Percentiles rank a stretch among this genome's conserved stretches.
These are phyloP conservation scores for Pristionchus japonicus DNA, from an alignment of 2,888 invertebrate species.

Conservation along the genomic window DNA sequence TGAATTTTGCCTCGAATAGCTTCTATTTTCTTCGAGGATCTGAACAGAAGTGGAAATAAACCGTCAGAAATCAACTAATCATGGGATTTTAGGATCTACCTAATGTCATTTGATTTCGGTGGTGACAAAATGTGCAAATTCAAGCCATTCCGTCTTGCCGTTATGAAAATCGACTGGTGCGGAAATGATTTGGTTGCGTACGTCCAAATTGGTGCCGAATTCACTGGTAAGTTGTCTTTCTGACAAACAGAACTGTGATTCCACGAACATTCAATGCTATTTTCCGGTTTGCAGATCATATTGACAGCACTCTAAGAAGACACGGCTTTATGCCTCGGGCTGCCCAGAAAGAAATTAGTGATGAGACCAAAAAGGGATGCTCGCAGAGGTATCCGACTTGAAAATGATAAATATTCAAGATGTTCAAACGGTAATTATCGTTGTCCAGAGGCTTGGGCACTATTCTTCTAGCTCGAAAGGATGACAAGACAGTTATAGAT, in stretches of 20 bases:
- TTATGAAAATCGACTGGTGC: neutral
- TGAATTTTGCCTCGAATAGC: neutral
- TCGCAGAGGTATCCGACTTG: neutral
- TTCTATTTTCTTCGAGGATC: neutral
- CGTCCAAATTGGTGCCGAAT: neutral
- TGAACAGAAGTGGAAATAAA: neutral
- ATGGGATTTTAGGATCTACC: neutral
- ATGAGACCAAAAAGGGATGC: neutral
- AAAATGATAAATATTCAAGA: neutral
- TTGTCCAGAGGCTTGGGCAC: neutral
- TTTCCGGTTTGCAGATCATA: neutral
- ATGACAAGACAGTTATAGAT: too few species aligned
- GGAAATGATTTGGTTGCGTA: neutral
- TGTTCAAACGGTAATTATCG: too few species aligned
- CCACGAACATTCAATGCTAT: neutral
- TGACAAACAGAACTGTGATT: neutral
- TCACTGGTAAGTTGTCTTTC: neutral
- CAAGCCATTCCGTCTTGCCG: neutral
- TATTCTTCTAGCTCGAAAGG: neutral
- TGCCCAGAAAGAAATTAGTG: neutral
- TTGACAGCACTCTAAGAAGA: neutral
- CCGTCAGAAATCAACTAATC: neutral
- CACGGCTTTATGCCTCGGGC: neutral
- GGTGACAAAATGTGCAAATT: neutral
- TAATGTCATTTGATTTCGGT: neutral